Evolutionary conservation across 2,888 invertebrate genomes (phyloP).

Genomic region (Escarpia spicata): DNA sequence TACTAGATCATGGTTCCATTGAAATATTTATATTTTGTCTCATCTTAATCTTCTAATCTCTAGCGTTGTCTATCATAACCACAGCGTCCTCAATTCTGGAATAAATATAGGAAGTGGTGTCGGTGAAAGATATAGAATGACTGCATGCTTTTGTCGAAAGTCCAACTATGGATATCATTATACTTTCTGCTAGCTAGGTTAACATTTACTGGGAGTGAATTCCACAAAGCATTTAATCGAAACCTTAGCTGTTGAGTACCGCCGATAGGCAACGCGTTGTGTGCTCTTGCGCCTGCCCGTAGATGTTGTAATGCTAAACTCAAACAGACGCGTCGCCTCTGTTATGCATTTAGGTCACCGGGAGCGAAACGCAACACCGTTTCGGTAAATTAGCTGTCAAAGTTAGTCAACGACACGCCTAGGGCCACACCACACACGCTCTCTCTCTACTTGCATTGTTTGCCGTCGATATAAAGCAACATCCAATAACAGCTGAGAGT

Average conservation of each 20-base stretch:
- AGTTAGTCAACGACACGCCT: neutral
- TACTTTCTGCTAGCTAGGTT: neutral
- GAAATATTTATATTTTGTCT: too few species aligned
- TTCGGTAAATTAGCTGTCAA: neutral
- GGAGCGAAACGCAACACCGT: constrained; percentile 10
- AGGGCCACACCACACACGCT: neutral
- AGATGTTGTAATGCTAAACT: neutral
- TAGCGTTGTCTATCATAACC: too few species aligned
- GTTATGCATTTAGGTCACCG: neutral
- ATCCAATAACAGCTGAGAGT: neutral
- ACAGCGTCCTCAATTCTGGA: too few species aligned
- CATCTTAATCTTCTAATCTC: too few species aligned
- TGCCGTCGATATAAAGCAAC: neutral
- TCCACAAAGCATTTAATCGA: neutral
- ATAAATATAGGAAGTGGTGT: too few species aligned
- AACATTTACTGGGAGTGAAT: neutral
- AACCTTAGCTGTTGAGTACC: neutral
- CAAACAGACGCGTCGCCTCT: neutral
- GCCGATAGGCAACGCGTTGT: neutral
- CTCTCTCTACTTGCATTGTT: neutral
- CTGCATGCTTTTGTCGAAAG: too few species aligned
- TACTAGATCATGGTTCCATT: too few species aligned
- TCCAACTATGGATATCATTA: too few species aligned
- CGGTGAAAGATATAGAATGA: too few species aligned
- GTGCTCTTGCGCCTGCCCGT: neutral